Evolutionary conservation across 2,797 vertebrate genomes (phyloP).

Genomic region (Esox lucius): DNA sequence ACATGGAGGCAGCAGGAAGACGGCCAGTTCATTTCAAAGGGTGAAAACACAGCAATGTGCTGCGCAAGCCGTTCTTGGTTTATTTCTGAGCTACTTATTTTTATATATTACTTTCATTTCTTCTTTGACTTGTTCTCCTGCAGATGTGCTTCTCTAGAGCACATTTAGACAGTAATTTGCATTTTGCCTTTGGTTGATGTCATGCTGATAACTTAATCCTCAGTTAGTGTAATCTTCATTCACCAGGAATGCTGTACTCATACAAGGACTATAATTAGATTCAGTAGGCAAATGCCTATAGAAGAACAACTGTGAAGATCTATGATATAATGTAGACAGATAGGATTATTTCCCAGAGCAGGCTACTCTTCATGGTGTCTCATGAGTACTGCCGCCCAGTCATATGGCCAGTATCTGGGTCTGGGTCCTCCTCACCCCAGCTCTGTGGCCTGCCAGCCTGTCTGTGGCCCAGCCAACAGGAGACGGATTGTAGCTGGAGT

Average conservation of each 20-base stretch:
- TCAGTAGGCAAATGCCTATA: slow-evolving; percentile 8
- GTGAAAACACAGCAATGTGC: slow-evolving; percentile 27
- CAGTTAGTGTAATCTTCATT: background rate
- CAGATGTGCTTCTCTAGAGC: background rate
- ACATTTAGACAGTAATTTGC: background rate
- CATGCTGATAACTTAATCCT: background rate
- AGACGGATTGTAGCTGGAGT: slow-evolving; percentile 37
- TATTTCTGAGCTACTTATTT: background rate
- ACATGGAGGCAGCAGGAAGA: slow-evolving; percentile 30
- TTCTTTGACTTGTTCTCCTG: background rate
- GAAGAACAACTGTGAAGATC: slow-evolving; percentile 28
- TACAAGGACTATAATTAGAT: slow-evolving; percentile 14
- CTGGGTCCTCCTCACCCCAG: slow-evolving; percentile 20
- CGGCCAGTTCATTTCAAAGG: slow-evolving; percentile 38
- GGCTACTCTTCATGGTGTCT: slow-evolving; percentile 28
- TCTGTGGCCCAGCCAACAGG: slow-evolving; percentile 37
- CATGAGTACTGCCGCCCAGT: slow-evolving; percentile 29
- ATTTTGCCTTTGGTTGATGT: background rate
- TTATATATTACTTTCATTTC: background rate
- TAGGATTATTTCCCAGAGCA: slow-evolving; percentile 27
- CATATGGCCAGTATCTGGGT: slow-evolving; percentile 35
- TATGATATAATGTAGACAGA: slow-evolving; percentile 12
- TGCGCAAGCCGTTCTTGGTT: background rate
- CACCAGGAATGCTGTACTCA: background rate
- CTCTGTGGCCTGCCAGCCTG: slow-evolving; percentile 51